These are phyloP conservation scores for Drosophila novamexicana DNA, from an alignment of 1,140 invertebrate species.

Conservation along the genomic window DNA sequence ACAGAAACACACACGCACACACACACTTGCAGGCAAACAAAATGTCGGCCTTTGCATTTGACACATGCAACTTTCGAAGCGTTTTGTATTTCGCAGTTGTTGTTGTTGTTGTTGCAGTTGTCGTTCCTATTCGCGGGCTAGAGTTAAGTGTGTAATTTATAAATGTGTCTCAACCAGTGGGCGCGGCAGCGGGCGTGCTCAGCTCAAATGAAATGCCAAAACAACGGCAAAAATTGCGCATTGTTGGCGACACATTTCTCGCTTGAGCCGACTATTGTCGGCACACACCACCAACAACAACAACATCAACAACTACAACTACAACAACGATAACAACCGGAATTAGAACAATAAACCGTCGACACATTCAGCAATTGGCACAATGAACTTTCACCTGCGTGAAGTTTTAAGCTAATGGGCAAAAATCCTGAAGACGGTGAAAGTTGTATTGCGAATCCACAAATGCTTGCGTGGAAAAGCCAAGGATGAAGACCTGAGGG, in stretches of 20 bases:
- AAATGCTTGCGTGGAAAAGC: not conserved
- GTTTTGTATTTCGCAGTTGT: conserved; percentile 2
- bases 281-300: conserved; percentile 9
- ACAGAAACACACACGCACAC: conserved; percentile 29
- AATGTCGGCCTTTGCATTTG: conserved; percentile 56
- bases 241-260: conserved; percentile 69
- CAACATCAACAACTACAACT: conserved; percentile 8
- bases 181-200: conserved; percentile 21
- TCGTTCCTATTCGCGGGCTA: conserved; percentile 22
- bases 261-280: conserved; percentile 21
- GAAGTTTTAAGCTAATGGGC: conserved; percentile 54
- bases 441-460: conserved; percentile 19
- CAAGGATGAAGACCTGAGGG: too few species aligned
- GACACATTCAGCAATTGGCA: conserved; percentile 57
- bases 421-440: conserved; percentile 16
- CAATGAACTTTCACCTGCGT: conserved; percentile 63
- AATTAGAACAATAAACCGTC: conserved; percentile 27
- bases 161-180: conserved; percentile 56
- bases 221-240: conserved; percentile 54
- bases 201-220: conserved; percentile 31
- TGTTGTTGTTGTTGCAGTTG: not conserved
- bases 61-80: conserved; percentile 59
- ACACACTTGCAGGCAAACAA: conserved; percentile 9
- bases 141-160: conserved; percentile 77
- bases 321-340: not conserved